phyloP scores from a whole-genome alignment of 2,113 vertebrate species.

The Phasianus colchicus region DNA sequence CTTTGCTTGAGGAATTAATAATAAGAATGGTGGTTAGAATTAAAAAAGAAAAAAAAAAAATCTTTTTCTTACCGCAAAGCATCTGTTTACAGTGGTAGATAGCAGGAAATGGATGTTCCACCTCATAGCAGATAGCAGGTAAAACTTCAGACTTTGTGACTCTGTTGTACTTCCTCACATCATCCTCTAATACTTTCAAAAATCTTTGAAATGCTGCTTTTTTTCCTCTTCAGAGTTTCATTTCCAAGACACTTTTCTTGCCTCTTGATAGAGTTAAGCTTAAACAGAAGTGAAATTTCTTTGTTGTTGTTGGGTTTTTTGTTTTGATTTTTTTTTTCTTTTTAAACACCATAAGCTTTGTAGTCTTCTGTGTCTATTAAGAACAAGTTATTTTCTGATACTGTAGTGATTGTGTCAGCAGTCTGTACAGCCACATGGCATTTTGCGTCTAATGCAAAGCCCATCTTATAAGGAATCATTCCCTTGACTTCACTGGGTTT shows the following conservation, averaged over 20 bases:
- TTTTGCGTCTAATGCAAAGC: background rate
- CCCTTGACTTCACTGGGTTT: fast-evolving
- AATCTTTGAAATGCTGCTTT: constrained; percentile 6
- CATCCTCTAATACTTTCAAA: constrained; percentile 49
- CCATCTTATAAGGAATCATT: background rate
- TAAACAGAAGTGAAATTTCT: background rate
- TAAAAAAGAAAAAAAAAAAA: background rate
- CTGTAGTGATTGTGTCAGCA: background rate
- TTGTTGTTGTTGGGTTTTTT: background rate
- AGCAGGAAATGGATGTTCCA: constrained; percentile 10
- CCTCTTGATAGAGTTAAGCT: constrained; percentile 52
- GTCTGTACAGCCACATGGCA: background rate
- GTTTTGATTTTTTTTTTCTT: background rate
- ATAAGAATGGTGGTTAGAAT: constrained; percentile 27
- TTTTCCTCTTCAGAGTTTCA: constrained; percentile 24
- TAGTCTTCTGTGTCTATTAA: constrained; percentile 8
- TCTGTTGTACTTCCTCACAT: constrained; percentile 32
- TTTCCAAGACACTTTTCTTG: constrained; percentile 38
- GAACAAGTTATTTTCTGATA: constrained; percentile 32
- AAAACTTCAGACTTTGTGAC: constrained; percentile 30
- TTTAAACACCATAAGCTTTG: background rate
- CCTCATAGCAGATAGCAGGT: constrained; percentile 28
- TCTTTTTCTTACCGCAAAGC: constrained; percentile 6
- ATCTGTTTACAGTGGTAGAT: constrained; percentile 4
- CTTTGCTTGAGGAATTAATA: constrained; percentile 4